These are phyloP conservation scores for Mythimna ferrago DNA, from an alignment of 2,888 invertebrate genomes.

Conservation along the genomic window DNA sequence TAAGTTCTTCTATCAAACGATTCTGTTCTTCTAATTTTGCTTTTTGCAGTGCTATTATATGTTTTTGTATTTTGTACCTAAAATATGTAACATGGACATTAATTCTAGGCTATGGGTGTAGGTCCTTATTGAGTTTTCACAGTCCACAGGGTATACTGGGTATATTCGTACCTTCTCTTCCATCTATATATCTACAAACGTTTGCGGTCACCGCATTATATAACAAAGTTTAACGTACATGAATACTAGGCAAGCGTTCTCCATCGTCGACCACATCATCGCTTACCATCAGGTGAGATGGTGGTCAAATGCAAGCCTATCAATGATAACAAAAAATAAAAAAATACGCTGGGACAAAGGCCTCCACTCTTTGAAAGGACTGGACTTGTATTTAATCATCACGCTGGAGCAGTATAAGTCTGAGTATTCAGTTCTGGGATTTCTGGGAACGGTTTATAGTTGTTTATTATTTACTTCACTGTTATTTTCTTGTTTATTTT, in stretches of 20 bases:
- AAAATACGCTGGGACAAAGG: background rate
- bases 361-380: background rate
- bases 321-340: too few species aligned
- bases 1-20: constrained; percentile 93
- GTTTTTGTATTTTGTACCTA: constrained; percentile 93
- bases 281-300: too few species aligned
- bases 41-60: constrained; percentile 93
- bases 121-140: background rate
- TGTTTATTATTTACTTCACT: background rate
- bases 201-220: background rate
- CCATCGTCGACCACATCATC: too few species aligned
- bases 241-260: background rate
- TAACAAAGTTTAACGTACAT: background rate
- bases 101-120: constrained; percentile 6
- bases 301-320: too few species aligned
- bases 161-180: background rate
- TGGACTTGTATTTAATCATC: background rate
- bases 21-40: constrained; percentile 93
- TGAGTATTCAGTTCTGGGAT: background rate
- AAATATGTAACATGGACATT: constrained; percentile 53
- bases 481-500: background rate
- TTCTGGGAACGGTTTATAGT: background rate
- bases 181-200: background rate
- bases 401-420: background rate
- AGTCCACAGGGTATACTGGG: background rate